Evolutionary conservation across 2,113 vertebrate species (phyloP).

Genomic region (Megaceryle maxima): DNA sequence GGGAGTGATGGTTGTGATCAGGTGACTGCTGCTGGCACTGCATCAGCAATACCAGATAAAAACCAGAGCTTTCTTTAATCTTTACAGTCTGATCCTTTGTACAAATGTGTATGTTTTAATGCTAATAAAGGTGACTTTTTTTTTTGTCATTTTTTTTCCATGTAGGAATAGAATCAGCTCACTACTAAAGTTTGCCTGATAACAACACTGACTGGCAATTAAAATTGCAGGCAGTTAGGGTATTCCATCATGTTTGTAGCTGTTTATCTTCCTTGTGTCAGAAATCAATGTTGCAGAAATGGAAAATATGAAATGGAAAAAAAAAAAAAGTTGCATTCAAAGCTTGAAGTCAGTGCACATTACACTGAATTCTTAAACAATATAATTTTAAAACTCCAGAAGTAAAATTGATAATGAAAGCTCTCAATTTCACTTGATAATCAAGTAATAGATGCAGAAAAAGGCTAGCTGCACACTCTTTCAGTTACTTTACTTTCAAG

Average conservation of each 20-base stretch:
- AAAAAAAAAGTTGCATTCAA: background rate
- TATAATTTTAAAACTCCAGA: conserved; percentile 18
- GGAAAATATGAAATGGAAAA: conserved; percentile 18
- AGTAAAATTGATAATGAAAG: background rate
- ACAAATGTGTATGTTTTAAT: background rate
- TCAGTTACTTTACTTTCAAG: background rate
- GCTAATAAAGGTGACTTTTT: background rate
- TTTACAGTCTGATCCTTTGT: background rate
- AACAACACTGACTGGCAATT: background rate
- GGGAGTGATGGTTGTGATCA: background rate
- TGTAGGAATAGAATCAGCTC: background rate
- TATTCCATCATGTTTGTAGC: background rate
- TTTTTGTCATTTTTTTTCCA: background rate
- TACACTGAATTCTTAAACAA: conserved; percentile 18
- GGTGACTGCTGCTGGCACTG: background rate
- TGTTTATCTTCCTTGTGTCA: conserved; percentile 16
- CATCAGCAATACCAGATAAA: background rate
- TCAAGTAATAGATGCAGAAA: background rate
- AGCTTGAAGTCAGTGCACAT: background rate
- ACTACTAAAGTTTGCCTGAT: background rate
- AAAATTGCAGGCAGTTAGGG: background rate
- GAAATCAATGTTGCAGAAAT: conserved; percentile 7
- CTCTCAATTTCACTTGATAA: background rate
- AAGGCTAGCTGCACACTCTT: background rate
- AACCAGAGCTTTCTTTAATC: background rate